A percentile compares a stretch with the other conserved stretches of the same genome.
These are phyloP conservation scores for Phanerotoma sp. DNA, from an alignment of 2,888 invertebrate species.

Conservation along the genomic window DNA sequence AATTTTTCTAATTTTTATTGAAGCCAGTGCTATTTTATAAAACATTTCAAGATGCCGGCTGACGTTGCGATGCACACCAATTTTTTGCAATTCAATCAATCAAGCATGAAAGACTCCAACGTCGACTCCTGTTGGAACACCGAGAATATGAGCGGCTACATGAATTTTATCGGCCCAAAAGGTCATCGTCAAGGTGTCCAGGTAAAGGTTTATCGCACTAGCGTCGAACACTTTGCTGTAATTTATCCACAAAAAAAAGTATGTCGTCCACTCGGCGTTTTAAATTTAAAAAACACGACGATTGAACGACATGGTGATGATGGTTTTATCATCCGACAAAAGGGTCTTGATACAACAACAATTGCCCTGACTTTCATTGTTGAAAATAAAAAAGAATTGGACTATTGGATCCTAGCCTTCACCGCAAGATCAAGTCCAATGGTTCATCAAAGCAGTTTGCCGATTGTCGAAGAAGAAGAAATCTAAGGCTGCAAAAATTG, in stretches of 20 bases:
- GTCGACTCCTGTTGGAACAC: constrained; percentile 60
- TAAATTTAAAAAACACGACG: constrained; percentile 65
- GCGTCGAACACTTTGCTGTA: constrained; percentile 67
- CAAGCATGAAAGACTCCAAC: constrained; percentile 45
- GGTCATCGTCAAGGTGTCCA: constrained; percentile 65
- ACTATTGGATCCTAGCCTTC: constrained; percentile 65
- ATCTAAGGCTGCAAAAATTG: constrained; percentile 51
- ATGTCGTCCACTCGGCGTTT: constrained; percentile 64
- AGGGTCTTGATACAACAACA: constrained; percentile 64
- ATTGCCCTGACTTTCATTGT: constrained; percentile 63
- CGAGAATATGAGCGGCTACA: constrained; percentile 66
- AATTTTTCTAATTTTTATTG: neutral
- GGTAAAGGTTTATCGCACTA: constrained; percentile 67
- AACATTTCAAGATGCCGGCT: constrained; percentile 51
- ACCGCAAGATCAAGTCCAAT: constrained; percentile 59
- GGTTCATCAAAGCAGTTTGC: constrained; percentile 62
- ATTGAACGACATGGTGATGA: constrained; percentile 61
- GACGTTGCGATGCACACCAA: constrained; percentile 55
- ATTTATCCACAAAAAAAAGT: constrained; percentile 67
- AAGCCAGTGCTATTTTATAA: too few relatives aligned
- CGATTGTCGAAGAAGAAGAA: constrained; percentile 66
- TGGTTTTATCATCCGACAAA: constrained; percentile 64
- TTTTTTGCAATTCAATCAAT: constrained; percentile 48
- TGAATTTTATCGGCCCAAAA: constrained; percentile 63
- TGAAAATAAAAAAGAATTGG: constrained; percentile 63